Base-by-base conservation (phyloP, 2,113 vertebrate species). In the Xerus inauris region DNA sequence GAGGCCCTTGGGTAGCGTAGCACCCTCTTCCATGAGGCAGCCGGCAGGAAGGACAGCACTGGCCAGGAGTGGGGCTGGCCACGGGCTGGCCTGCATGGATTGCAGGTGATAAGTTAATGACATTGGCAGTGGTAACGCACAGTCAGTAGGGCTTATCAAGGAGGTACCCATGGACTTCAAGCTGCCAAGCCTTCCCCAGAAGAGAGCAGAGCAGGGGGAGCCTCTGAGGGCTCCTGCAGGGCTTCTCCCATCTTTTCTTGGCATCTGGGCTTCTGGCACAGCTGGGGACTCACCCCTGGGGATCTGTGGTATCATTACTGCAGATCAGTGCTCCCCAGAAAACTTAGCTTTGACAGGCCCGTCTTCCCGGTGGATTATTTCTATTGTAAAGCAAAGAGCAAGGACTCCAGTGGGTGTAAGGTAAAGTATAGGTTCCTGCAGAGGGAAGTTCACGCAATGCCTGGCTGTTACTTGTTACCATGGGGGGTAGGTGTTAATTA, bases 401-500 rank as follows among this genome's bases (percentile, higher is more conserved):
- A 22, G 8, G 69, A 45, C 24, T 88, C 71, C 24, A 40, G 92
- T 38, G 88, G 88, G 65, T 0, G n/a, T 54, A 64, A 62, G 26
- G 72, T 30, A 87, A 96, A 93, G 91, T 80, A 69, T 3, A 76
- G 83, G 71, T 38, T 95, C 38, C 80, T 54, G 24, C 7, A 0
- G 72, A 75, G 67, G 40, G 3, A 79, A 11, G 42, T 20, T 77
- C 57, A 0, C 57, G 19, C 71, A 13, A 16, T 24, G 82, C 75
- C 82, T 64, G 8, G 19, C 72, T 30, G 30, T 54, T 54, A 6
- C 35, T 77, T 73, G 69, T 47, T 90, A 83, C 47, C 8, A 3
- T 10, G 19, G 35, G 51, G 57, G 62, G n/a, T 49, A 89, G 79
- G 47, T 86, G 38, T 79, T 96, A 64, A 96, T 96, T 86, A 97